A percentile compares a stretch with the other conserved stretches of the same genome.
Evolutionary conservation across 2,113 vertebrate species (phyloP).

Genomic region (Phalacrocorax pelagicus): DNA sequence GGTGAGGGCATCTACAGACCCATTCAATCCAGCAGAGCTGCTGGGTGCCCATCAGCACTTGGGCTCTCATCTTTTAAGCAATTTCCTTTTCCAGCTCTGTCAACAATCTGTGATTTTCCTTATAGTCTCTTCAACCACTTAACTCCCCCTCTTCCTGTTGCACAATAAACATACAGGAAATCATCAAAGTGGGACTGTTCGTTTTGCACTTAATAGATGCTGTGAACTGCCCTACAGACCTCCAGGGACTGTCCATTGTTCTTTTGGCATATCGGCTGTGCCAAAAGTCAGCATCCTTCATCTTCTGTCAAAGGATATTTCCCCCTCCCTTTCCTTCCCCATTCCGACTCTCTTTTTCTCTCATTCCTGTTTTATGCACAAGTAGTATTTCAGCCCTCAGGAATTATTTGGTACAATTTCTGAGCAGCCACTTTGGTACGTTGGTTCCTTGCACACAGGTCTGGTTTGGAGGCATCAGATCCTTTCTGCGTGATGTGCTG

Average conservation of each 20-base stretch:
- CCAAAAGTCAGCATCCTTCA: neutral
- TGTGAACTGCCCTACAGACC: neutral
- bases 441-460: accelerated
- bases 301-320: neutral
- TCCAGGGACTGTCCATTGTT: neutral
- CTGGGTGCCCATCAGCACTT: neutral
- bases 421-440: neutral
- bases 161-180: neutral
- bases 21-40: neutral
- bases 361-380: neutral
- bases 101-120: neutral
- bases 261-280: neutral
- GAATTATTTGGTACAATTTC: neutral
- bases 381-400: neutral
- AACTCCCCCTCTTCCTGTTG: neutral
- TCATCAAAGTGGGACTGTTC: neutral
- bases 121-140: neutral
- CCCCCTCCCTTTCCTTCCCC: neutral
- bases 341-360: neutral
- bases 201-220: neutral
- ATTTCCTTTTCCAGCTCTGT: neutral
- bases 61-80: neutral
- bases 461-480: neutral
- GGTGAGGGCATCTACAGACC: neutral
- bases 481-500: neutral